Conservation (phyloP, 2,113 vertebrate species). For the Halcyon senegalensis region DNA sequence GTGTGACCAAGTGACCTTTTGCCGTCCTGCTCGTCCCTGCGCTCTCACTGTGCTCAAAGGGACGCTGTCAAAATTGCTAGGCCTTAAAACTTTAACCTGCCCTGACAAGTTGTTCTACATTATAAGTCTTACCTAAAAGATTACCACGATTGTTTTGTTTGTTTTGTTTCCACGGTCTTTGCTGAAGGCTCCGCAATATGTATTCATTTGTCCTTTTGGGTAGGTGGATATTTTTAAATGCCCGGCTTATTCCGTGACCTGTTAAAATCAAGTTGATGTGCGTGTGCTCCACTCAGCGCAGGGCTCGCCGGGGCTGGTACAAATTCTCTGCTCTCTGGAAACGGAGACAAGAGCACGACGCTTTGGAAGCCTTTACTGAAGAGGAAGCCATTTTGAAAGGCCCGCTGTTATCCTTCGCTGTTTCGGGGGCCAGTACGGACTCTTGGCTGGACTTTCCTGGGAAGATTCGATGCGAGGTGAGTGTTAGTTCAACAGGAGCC, state of each 20-base stretch:
- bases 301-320: background rate
- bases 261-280: slow-evolving; percentile 42
- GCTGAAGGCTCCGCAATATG: slow-evolving; percentile 49
- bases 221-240: slow-evolving; percentile 61
- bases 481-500: background rate
- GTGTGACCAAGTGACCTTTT: slow-evolving; percentile 66
- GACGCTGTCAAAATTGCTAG: slow-evolving; percentile 67
- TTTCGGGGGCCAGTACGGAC: background rate
- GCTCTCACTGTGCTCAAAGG: slow-evolving; percentile 62
- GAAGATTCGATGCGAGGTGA: no score
- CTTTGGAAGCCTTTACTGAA: background rate
- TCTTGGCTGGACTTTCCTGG: background rate
- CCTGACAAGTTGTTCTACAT: slow-evolving; percentile 65
- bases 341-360: background rate
- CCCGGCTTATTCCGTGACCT: slow-evolving; percentile 12
- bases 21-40: slow-evolving; percentile 48
- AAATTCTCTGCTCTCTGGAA: background rate
- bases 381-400: background rate
- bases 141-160: slow-evolving; percentile 52
- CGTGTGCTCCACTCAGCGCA: background rate
- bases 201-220: slow-evolving; percentile 44
- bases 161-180: slow-evolving; percentile 37
- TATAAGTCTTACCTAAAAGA: slow-evolving; percentile 63
- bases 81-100: slow-evolving; percentile 64
- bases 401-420: background rate